phyloP scores from a whole-genome alignment of 2,113 vertebrate genomes.

The Cyrtonyx montezumae region DNA sequence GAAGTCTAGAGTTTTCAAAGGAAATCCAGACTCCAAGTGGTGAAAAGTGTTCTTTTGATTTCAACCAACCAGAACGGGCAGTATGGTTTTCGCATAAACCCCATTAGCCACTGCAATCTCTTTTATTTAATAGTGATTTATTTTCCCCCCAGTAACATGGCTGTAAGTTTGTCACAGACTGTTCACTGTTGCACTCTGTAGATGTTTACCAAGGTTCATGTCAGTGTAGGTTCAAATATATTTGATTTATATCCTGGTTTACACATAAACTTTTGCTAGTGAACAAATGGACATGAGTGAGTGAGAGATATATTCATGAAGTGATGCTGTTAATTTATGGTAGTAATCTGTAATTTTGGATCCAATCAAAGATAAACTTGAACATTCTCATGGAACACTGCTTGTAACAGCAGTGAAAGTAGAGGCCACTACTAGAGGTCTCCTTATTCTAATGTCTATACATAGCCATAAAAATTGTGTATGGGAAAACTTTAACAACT shows the following conservation, averaged over 20 bases:
- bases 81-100: background rate
- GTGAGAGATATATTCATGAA: background rate
- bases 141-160: background rate
- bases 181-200: background rate
- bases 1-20: conserved; percentile 64
- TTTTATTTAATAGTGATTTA: conserved; percentile 30
- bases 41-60: conserved; percentile 64
- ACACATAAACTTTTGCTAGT: background rate
- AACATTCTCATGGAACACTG: background rate
- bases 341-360: background rate
- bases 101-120: conserved; percentile 43
- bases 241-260: background rate
- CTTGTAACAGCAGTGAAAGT: background rate
- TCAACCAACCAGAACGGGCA: conserved; percentile 49
- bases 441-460: background rate
- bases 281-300: background rate
- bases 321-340: background rate
- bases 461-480: background rate
- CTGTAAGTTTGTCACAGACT: conserved; percentile 34
- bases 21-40: conserved; percentile 57
- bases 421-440: background rate
- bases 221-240: background rate
- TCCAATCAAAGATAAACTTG: background rate
- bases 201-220: conserved; percentile 38
- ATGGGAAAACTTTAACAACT: background rate